A percentile compares a stretch with the other conserved stretches of the same genome.
Evolutionary conservation across 1,140 invertebrate genomes (phyloP).

Genomic region (Eupeodes corollae): DNA sequence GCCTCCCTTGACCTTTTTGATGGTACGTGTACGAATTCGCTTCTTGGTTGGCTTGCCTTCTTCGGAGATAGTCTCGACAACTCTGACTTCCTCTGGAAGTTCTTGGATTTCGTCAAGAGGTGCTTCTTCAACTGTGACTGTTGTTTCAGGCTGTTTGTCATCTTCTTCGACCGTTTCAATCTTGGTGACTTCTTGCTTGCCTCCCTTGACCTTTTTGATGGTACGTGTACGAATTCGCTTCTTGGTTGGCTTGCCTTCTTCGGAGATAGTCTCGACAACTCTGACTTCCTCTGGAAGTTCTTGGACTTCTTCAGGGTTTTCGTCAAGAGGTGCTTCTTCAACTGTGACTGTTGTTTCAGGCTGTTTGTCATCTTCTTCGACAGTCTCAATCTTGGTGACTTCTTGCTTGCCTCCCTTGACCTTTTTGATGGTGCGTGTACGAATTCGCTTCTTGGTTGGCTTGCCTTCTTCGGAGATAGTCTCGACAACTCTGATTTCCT

Average conservation of each 20-base stretch:
- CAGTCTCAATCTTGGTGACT: conserved; percentile 29
- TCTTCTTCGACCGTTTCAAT: conserved; percentile 26
- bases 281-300: conserved; percentile 6
- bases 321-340: conserved; percentile 8
- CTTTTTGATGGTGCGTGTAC: conserved; percentile 21
- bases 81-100: conserved; percentile 8
- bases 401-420: conserved; percentile 24
- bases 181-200: conserved; percentile 24
- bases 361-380: conserved; percentile 34
- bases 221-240: conserved; percentile 25
- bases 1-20: conserved; percentile 21
- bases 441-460: conserved; percentile 8
- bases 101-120: conserved; percentile 9
- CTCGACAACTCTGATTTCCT: conserved; percentile 7
- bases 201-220: conserved; percentile 18
- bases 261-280: conserved; percentile 6
- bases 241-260: conserved; percentile 17
- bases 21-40: conserved; percentile 16
- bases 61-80: conserved; percentile 10
- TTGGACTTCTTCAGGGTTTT: conserved; percentile 4
- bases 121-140: conserved; percentile 13
- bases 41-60: conserved; percentile 5
- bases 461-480: conserved; percentile 8
- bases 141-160: conserved; percentile 20
- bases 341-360: conserved; percentile 22